Percentiles rank a stretch among this genome's conserved stretches.
These are phyloP conservation scores for Drosophila erecta DNA, from an alignment of 1,140 invertebrate species.

Conservation along the genomic window DNA sequence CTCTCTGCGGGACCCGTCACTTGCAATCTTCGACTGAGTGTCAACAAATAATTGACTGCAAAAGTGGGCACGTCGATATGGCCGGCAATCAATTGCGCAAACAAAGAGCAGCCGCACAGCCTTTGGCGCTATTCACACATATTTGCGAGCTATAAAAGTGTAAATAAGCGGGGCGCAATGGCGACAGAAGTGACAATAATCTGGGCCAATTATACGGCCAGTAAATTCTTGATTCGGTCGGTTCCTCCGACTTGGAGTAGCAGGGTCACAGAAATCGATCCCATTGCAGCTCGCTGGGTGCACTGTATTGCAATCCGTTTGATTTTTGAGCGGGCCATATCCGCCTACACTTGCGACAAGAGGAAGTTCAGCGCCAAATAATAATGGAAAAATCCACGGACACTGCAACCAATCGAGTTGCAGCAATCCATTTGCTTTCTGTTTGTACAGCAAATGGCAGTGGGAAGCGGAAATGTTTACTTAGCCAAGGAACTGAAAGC, in stretches of 20 bases:
- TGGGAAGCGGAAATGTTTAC: slow-evolving; percentile 61
- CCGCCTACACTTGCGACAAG: background rate
- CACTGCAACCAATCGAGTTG: slow-evolving; percentile 36
- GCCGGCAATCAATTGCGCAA: slow-evolving; percentile 73
- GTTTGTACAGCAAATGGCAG: slow-evolving; percentile 22
- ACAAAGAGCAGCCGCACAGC: slow-evolving; percentile 45
- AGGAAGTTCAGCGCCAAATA: slow-evolving; percentile 32
- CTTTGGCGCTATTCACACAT: slow-evolving; percentile 43
- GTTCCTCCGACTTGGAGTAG: background rate
- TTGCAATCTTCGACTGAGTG: slow-evolving; percentile 55
- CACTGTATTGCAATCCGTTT: slow-evolving; percentile 27
- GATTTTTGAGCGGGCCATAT: slow-evolving; percentile 14
- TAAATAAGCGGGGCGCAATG: slow-evolving; percentile 48
- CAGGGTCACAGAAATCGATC: slow-evolving; percentile 26
- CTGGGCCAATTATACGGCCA: slow-evolving; percentile 60
- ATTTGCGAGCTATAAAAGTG: slow-evolving; percentile 58
- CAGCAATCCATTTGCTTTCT: slow-evolving; percentile 19
- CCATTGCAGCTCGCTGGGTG: slow-evolving; percentile 14
- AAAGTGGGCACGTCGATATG: slow-evolving; percentile 46
- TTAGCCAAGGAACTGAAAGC: slow-evolving; percentile 6
- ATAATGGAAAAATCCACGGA: slow-evolving; percentile 32
- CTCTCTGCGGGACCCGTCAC: slow-evolving; percentile 39
- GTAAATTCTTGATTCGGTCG: slow-evolving; percentile 55
- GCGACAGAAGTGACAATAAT: slow-evolving; percentile 50
- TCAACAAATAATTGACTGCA: slow-evolving; percentile 74